A percentile compares a stretch with the other conserved stretches of the same genome.
Conservation (phyloP, 1,140 invertebrate genomes). For the Drosophila pseudoobscura region DNA sequence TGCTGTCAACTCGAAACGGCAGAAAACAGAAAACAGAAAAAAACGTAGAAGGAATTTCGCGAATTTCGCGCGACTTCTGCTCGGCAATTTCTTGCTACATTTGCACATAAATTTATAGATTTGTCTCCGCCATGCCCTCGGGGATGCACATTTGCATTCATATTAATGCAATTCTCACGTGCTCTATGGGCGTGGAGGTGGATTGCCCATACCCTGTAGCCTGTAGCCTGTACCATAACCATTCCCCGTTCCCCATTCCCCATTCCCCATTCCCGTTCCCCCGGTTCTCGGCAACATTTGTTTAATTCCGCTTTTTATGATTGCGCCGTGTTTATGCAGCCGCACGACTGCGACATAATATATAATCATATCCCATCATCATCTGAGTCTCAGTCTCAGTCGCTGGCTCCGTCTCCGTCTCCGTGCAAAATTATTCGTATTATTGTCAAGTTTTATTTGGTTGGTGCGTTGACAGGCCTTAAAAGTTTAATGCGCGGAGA, state of each 20-base stretch:
- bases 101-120: slow-evolving; percentile 80
- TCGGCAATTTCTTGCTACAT: slow-evolving; percentile 67
- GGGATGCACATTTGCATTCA: slow-evolving; percentile 66
- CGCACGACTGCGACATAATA: slow-evolving; percentile 47
- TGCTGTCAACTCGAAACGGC: slow-evolving; percentile 69
- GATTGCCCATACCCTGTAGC: too few species aligned
- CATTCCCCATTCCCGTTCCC: not conserved
- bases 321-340: slow-evolving; percentile 75
- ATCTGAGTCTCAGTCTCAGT: slow-evolving; percentile 39
- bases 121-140: slow-evolving; percentile 14
- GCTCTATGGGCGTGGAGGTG: slow-evolving; percentile 39
- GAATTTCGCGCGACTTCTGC: slow-evolving; percentile 60
- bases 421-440: slow-evolving; percentile 58
- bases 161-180: slow-evolving; percentile 83
- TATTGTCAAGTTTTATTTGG: slow-evolving; percentile 73
- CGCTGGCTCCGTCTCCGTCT: slow-evolving; percentile 35
- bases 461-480: slow-evolving; percentile 59
- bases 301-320: slow-evolving; percentile 77
- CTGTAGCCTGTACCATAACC: too few species aligned
- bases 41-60: too few species aligned
- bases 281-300: slow-evolving; percentile 59
- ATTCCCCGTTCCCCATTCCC: too few species aligned
- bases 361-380: slow-evolving; percentile 74
- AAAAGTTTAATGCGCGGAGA: slow-evolving; percentile 53
- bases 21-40: slow-evolving; percentile 13